Base-by-base conservation (phyloP, 2,113 vertebrate genomes). In the Clarias batrachus region DNA sequence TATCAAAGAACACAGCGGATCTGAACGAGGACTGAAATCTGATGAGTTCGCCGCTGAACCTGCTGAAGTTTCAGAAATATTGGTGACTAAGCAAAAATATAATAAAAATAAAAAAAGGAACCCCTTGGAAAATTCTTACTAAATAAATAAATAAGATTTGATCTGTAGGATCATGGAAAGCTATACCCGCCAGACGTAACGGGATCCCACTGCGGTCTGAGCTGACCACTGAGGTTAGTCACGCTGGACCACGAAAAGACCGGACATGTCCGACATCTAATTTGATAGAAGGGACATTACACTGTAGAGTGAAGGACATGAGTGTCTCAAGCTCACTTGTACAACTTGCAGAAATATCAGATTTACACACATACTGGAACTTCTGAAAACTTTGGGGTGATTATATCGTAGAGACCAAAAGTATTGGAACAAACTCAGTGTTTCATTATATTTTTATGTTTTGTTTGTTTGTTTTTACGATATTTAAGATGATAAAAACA, bases 41-140 rank as follows among this genome's bases (percentile, higher is more conserved):
- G 93, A 94, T 91, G 91, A 92, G 89, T 93, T 92, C 76, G 90
- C 92, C 93, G 90, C 90, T 89, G 90, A 92, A 93, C 83, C 83
- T 88, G 94, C 94, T 94, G 92, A 94, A 91, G 91, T 92, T 93
- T 94, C 92, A 93, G 88, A 93, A 93, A 93, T 93, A 93, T 91
- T 92, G 93, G 91, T 93, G 93, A 93, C 90, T 87, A 82, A 85
- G 93, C 92, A 88, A 93, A 94, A 88, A 92, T 93, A 81, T 90
- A 84, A 13, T 83, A 16, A 21, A 91, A 91, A 92, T 92, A 92
- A 92, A 92, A 91, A 93, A 92, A 92, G 90, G 92, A 89, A 93
- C 91, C 80, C 82, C 89, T 92, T 48, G 48, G 91, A 90, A 85
- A 86, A 85, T 85, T 87, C 88, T 79, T 89, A 12, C 12, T 10